A percentile compares a stretch with the other conserved stretches of the same genome.
Evolutionary conservation across 2,797 vertebrate species (phyloP).

Genomic region (Ctenopoma multispine): DNA sequence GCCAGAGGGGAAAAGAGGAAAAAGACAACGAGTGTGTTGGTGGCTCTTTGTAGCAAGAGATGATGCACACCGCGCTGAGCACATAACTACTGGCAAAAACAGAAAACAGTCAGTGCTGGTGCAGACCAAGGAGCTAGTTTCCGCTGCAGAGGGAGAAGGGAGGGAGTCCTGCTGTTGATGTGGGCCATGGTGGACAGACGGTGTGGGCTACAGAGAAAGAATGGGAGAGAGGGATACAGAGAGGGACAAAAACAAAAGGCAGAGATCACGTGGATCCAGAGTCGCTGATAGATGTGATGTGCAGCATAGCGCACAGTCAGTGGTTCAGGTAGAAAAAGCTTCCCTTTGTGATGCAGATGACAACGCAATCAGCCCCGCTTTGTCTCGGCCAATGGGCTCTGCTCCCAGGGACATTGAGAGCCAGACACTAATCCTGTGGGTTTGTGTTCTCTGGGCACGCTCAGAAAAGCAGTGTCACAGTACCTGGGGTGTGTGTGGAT

Average conservation of each 20-base stretch:
- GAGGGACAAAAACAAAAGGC: conserved; percentile 71
- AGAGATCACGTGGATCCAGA: conserved; percentile 69
- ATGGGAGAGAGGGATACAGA: conserved; percentile 31
- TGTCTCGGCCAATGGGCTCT: conserved; percentile 79
- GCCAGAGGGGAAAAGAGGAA: conserved; percentile 31
- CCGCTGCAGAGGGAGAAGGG: conserved; percentile 31
- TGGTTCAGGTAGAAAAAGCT: conserved; percentile 81
- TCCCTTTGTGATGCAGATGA: conserved; percentile 86
- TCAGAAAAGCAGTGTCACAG: conserved; percentile 78
- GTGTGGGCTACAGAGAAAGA: conserved; percentile 52
- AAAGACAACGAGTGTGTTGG: conserved; percentile 45
- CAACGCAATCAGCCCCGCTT: conserved; percentile 82
- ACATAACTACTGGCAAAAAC: conserved; percentile 46
- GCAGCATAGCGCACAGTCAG: conserved; percentile 52
- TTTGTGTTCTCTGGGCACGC: conserved; percentile 75
- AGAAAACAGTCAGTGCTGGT: conserved; percentile 40
- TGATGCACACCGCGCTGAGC: conserved; percentile 44
- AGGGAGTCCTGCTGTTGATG: conserved; percentile 54
- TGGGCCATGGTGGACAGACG: conserved; percentile 69
- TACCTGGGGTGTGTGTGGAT: conserved; percentile 79
- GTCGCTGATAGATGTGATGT: conserved; percentile 75
- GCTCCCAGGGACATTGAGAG: conserved; percentile 78
- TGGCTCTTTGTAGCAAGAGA: conserved; percentile 37
- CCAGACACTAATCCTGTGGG: conserved; percentile 79
- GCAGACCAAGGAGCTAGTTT: conserved; percentile 49